These are phyloP conservation scores for Rattus norvegicus DNA, from an alignment of 2,113 vertebrate species.

Conservation along the genomic window DNA sequence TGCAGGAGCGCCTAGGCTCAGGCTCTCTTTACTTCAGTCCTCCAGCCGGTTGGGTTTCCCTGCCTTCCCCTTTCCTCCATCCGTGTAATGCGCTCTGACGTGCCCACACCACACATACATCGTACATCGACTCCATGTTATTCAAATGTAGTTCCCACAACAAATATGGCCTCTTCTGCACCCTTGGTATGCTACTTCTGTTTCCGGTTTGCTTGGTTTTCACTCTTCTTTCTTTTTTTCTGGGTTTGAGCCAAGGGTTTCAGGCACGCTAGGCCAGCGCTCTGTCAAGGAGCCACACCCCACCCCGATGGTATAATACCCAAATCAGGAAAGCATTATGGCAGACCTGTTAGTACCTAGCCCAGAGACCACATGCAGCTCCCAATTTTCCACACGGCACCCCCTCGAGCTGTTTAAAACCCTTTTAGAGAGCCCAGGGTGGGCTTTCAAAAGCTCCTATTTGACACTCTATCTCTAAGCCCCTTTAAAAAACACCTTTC, in stretches of 20 bases:
- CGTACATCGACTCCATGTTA: background rate
- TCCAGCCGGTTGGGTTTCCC: background rate
- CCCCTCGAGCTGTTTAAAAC: background rate
- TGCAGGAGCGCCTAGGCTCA: background rate
- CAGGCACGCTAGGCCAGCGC: background rate
- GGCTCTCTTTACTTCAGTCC: background rate
- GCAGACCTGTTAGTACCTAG: background rate
- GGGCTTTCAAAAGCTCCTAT: background rate
- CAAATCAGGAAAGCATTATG: background rate
- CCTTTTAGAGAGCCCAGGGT: background rate
- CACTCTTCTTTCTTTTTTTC: background rate
- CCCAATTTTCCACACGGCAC: background rate
- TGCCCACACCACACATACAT: accelerated
- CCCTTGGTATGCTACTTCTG: background rate
- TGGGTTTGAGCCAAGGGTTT: background rate
- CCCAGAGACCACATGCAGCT: background rate
- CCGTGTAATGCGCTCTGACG: accelerated
- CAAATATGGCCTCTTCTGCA: background rate
- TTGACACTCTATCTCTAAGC: background rate
- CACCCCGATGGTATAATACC: accelerated
- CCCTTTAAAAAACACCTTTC: background rate
- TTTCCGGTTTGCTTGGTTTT: background rate
- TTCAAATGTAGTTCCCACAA: background rate
- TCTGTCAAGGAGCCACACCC: background rate
- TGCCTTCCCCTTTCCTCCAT: background rate